phyloP scores from a whole-genome alignment of 2,888 invertebrate species.

The Melinopterus prodromus region DNA sequence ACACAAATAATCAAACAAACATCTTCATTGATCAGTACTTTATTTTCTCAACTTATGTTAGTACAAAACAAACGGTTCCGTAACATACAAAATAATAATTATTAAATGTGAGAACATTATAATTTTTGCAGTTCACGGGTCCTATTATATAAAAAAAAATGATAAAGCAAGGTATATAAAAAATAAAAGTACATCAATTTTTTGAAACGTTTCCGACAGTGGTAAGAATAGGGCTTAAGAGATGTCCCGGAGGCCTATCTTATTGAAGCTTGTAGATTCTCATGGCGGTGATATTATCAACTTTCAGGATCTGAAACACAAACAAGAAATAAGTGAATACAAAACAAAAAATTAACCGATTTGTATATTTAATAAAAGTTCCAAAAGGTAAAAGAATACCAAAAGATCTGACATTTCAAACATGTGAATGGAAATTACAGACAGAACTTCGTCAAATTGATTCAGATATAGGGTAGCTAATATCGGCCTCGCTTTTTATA shows the following conservation, averaged over 20 bases:
- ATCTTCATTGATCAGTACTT: background rate
- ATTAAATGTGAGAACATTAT: background rate
- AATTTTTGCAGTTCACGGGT: background rate
- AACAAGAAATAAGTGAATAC: too few species aligned
- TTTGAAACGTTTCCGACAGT: background rate
- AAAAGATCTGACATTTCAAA: too few species aligned
- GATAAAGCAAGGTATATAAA: background rate
- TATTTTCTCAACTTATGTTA: background rate
- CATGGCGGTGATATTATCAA: constrained; percentile 77
- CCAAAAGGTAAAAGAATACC: too few species aligned
- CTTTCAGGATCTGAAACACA: constrained; percentile 71
- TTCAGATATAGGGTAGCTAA: too few species aligned
- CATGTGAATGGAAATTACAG: too few species aligned
- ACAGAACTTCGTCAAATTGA: too few species aligned
- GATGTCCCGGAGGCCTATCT: background rate
- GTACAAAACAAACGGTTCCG: background rate
- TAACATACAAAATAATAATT: background rate
- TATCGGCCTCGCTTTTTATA: too few species aligned
- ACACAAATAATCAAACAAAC: background rate
- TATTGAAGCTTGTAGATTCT: constrained; percentile 70
- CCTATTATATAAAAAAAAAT: background rate
- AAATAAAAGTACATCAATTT: background rate
- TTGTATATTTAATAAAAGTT: background rate
- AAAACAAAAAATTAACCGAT: background rate
- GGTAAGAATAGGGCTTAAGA: too few species aligned